Evolutionary conservation across 2,113 vertebrate genomes (phyloP), one percentile per base, ranked within the genome.

Genomic region (Psilopsiagon aurifrons): DNA sequence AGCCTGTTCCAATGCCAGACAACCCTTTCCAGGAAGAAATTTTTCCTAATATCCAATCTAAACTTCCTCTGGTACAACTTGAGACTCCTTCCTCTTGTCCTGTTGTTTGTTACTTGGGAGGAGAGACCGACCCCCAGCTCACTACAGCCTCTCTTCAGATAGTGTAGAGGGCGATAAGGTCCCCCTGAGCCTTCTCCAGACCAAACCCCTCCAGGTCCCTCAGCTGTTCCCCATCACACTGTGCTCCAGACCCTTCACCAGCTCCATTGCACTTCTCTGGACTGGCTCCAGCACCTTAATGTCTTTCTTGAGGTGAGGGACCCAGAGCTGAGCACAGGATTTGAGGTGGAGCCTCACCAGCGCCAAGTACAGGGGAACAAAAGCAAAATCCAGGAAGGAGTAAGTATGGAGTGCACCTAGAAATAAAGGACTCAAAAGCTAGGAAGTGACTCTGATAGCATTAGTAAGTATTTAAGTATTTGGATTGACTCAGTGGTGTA

Each of bases 281-380:
- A 27, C 8, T 1, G 0, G 0, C 20, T 60, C 28, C n/a, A 79
- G n/a, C 11, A 1, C 8, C 33, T 52, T 44, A 16, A 0, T 46
- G 44, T 22, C 33, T 3, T 44, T 59, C 4, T 39, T 17, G 35
- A 24, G 62, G 46, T 70, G 64, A 24, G 17, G 3, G 33, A 17
- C 44, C 27, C 67, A 73, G 9, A 73, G 7, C 19, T 52, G 44
- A 23, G 18, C 67, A 29, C 52, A 67, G 33, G 2, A 15, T 5
- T 60, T 0, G 1, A 67, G 33, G 11, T 41, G 1, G 1, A 2
- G 23, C 51, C 37, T 73, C 9, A 85, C 2, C 74, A 59, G 33
- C 73, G 16, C 66, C 2, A 0, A 22, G 17, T 22, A 9, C 7
- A 46, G 51, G 7, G 33, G 6, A 31, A 31, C 35, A 63, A 66